Conservation (phyloP, 1,140 invertebrate genomes). For the Ganaspis sp. region DNA sequence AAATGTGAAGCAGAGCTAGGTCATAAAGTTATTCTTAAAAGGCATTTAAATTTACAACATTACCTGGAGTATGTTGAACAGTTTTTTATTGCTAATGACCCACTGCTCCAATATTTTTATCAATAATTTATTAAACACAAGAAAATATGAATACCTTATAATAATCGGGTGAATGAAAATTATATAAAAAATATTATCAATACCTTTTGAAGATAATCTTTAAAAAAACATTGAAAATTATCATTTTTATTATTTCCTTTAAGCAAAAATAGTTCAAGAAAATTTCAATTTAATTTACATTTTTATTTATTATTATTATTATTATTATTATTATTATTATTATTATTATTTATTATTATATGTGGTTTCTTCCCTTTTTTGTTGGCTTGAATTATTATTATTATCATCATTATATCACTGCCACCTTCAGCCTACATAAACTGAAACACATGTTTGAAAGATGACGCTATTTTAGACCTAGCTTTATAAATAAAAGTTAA, state of each 20-base stretch:
- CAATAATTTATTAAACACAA: constrained; percentile 4
- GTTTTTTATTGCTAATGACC: not conserved
- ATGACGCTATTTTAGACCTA: no score
- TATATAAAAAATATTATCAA: not conserved
- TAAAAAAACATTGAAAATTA: no score
- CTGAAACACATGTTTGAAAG: no score
- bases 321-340: no score
- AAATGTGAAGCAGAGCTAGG: constrained; percentile 2
- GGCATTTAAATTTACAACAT: constrained; percentile 23
- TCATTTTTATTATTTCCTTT: no score
- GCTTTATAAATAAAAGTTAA: no score
- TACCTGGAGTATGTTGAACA: not conserved
- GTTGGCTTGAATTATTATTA: no score
- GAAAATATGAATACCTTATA: not conserved
- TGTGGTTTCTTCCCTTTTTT: no score
- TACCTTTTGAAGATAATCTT: not conserved
- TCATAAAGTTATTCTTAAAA: constrained; percentile 6
- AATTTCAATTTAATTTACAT: no score
- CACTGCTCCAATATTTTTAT: not conserved
- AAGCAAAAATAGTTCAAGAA: no score
- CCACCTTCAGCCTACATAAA: not conserved
- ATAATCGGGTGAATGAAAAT: not conserved
- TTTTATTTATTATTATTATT: no score
- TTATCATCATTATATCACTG: not conserved
- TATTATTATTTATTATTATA: no score